Evolutionary conservation across 1,140 invertebrate species (phyloP), one percentile per base, ranked within the genome.

Genomic region (Megalonaias nervosa): DNA sequence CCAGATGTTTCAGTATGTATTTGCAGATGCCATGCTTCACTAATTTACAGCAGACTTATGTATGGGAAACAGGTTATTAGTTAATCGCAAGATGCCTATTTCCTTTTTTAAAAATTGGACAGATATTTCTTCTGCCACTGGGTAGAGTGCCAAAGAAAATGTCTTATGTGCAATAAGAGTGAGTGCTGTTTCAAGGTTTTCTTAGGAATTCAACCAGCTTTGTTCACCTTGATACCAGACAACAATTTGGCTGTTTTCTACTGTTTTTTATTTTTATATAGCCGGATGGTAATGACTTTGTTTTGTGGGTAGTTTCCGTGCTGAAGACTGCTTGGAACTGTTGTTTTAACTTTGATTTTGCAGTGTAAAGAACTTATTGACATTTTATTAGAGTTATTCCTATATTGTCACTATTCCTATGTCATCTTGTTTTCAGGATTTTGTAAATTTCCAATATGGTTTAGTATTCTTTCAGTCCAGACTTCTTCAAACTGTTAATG

Each of bases 281-380:
- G 15, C 23, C 60, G 19, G 1, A 16, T 68, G 58, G 0, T 3
- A 19, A 15, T 57, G n/a, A 48, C 19, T 26, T 48, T 65, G 12
- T 74, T 48, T 31, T 31, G 26, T 12, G 4, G 48, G 1, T 65
- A 17, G 17, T 67, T 55, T 31, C 13, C 56, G 56, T 61, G 17
- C 65, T 68, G 26, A 75, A 75, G 23, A 60, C 74, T 15, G 65
- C 61, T n/a, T 31, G 57, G 23, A 67, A 75, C n/a, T 75, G 66
- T 14, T 61, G 31, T 75, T 55, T 75, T 15, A 11, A 26, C 67
- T 68, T 75, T 75, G 15, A 60, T 38, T 69, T 75, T 75, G 67
- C 65, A 14, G 21, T 68, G 65, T 59, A 67, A 58, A 75, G 38
- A 15, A 68, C 55, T 14, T 57, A 65, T 69, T 58, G 38, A 48